phyloP scores from a whole-genome alignment of 2,113 vertebrate genomes.

The Tachysurus fulvidraco region DNA sequence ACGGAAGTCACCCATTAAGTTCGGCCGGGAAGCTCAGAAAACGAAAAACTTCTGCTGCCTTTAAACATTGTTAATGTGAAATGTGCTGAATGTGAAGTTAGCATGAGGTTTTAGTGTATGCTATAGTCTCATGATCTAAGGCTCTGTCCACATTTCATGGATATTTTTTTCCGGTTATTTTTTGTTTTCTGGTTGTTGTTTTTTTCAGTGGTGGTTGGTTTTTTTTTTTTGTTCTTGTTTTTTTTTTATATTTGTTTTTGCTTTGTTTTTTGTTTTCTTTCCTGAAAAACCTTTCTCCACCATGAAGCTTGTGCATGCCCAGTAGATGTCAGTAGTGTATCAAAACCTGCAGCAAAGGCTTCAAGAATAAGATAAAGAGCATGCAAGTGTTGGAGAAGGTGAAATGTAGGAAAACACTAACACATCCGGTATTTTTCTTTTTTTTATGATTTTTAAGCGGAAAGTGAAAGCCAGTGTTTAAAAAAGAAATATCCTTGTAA shows the following conservation, averaged over 20 bases:
- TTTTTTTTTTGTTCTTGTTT: no score
- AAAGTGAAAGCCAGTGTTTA: not conserved
- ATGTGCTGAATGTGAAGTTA: not conserved
- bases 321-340: slow-evolving; percentile 2
- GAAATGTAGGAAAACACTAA: not conserved
- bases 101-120: not conserved
- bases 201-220: not conserved
- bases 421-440: not conserved
- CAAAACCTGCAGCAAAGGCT: not conserved
- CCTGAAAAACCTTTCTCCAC: not conserved
- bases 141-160: not conserved
- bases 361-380: not conserved
- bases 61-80: slow-evolving; percentile 37
- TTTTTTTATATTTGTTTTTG: no score
- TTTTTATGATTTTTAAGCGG: not conserved
- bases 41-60: slow-evolving; percentile 6
- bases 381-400: not conserved
- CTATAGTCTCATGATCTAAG: not conserved
- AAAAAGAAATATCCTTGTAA: not conserved
- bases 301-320: not conserved
- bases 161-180: not conserved
- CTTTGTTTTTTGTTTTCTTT: no score
- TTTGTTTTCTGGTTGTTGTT: not conserved
- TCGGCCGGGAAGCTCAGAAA: not conserved
- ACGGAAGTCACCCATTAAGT: not conserved